A percentile compares a stretch with the other conserved stretches of the same genome.
Conservation (phyloP, 2,113 vertebrate genomes). For the Nesogale talazaci region DNA sequence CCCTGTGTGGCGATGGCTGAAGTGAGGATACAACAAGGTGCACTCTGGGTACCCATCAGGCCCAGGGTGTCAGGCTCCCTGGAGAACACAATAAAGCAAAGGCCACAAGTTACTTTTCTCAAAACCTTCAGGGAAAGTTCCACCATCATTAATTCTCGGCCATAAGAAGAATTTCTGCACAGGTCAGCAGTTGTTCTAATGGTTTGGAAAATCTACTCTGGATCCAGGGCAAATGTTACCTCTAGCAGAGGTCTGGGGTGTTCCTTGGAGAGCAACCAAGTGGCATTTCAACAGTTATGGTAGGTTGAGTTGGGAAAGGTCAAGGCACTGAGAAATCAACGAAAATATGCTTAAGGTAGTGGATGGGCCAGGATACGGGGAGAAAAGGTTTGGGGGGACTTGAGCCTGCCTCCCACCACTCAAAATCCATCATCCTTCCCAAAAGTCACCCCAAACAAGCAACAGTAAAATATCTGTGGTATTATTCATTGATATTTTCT, state of each 20-base stretch:
- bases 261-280: slow-evolving; percentile 23
- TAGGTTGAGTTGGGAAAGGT: slow-evolving; percentile 47
- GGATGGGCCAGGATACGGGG: neutral
- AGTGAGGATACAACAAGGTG: accelerated
- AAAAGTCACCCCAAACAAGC: neutral
- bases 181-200: slow-evolving; percentile 36
- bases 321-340: slow-evolving; percentile 18
- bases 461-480: neutral
- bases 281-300: slow-evolving; percentile 7
- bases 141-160: neutral
- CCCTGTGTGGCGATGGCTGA: neutral
- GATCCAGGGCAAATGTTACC: neutral
- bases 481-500: slow-evolving; percentile 22
- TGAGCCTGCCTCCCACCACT: neutral
- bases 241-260: neutral
- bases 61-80: neutral
- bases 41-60: neutral
- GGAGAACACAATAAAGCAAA: neutral
- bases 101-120: neutral
- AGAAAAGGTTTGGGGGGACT: accelerated
- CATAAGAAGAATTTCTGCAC: neutral
- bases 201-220: slow-evolving; percentile 45
- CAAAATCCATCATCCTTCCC: neutral
- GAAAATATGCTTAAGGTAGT: neutral
- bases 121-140: neutral